Conservation (phyloP, 2,888 invertebrate species). For the Zele albiditarsus region DNA sequence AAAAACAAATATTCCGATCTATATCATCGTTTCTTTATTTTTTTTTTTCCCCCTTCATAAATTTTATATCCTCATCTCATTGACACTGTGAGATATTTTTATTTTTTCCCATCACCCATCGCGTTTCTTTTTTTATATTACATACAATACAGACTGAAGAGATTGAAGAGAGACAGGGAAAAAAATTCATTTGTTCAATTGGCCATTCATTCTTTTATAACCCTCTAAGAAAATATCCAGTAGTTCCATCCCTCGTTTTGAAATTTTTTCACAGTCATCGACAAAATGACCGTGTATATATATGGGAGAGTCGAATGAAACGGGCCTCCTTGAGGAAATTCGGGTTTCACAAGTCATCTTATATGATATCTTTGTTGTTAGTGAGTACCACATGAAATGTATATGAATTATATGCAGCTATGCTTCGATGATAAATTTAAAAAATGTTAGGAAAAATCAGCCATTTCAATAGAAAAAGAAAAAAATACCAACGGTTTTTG, state of each 20-base stretch:
- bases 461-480: slow-evolving; percentile 37
- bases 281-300: not conserved
- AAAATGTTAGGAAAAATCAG: slow-evolving; percentile 13
- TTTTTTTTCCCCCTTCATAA: slow-evolving; percentile 3
- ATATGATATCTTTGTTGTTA: no score
- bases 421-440: not conserved
- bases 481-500: slow-evolving; percentile 19
- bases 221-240: not conserved
- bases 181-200: slow-evolving; percentile 8
- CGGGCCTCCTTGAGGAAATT: no score
- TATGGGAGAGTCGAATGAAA: not conserved
- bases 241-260: not conserved
- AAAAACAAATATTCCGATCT: slow-evolving; percentile 5
- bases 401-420: no score
- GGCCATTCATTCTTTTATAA: not conserved
- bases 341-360: no score
- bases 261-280: slow-evolving; percentile 9
- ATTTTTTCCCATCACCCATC: not conserved
- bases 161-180: not conserved
- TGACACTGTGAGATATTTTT: not conserved
- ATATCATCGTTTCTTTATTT: not conserved
- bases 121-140: not conserved
- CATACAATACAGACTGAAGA: not conserved
- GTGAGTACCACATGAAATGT: no score
- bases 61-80: slow-evolving; percentile 7